Conservation (phyloP, 2,888 invertebrate species). For the Toxonevra muliebris region DNA sequence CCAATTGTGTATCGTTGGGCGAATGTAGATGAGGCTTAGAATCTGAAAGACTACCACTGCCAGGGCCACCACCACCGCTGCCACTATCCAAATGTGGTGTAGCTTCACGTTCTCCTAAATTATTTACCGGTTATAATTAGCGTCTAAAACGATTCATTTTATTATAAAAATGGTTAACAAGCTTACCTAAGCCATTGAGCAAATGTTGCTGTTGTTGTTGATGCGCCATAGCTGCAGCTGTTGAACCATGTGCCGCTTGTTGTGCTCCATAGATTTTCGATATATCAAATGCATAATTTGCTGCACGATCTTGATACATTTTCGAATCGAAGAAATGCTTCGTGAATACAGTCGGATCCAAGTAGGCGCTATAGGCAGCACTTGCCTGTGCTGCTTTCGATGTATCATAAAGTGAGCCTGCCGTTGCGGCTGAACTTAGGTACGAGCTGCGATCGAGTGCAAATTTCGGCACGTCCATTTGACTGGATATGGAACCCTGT, state of each 20-base stretch:
- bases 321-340: constrained; percentile 66
- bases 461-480: constrained; percentile 65
- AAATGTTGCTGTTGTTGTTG: constrained; percentile 59
- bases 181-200: constrained; percentile 52
- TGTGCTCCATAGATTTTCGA: constrained; percentile 65
- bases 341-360: constrained; percentile 65
- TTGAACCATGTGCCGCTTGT: constrained; percentile 51
- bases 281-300: constrained; percentile 65
- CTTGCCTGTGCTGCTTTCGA: constrained; percentile 61
- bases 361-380: constrained; percentile 64
- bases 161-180: constrained; percentile 48
- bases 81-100: constrained; percentile 61
- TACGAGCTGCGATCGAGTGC: constrained; percentile 61
- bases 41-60: constrained; percentile 42
- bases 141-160: constrained; percentile 47
- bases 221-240: constrained; percentile 57
- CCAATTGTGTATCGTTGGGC: constrained; percentile 60
- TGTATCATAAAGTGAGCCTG: constrained; percentile 57
- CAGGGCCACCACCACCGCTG: constrained; percentile 44
- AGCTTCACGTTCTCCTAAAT: constrained; percentile 61
- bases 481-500: constrained; percentile 59
- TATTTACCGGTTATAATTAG: constrained; percentile 54
- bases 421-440: constrained; percentile 62
- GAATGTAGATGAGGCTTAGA: constrained; percentile 61
- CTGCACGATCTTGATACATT: constrained; percentile 65